Percentiles rank a stretch among this genome's conserved stretches.
Evolutionary conservation across 2,888 invertebrate species (phyloP).

Genomic region (Cepaea hortensis): DNA sequence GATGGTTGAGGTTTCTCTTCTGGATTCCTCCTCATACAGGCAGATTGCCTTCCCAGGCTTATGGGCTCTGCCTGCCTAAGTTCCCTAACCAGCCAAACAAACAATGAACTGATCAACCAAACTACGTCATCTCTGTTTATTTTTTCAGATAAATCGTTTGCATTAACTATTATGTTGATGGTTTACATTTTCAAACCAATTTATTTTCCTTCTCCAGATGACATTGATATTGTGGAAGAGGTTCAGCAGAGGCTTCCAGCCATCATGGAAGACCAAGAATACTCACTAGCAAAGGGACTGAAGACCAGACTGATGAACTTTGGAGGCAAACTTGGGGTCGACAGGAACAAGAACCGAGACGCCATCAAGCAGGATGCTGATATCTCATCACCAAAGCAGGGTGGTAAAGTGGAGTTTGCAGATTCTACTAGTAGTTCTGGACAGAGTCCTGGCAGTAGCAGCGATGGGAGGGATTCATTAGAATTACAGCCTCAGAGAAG

Average conservation of each 20-base stretch:
- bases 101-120: too few species aligned
- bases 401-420: background rate
- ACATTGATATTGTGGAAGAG: slow-evolving; percentile 47
- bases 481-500: slow-evolving; percentile 27
- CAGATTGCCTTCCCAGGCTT: too few species aligned
- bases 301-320: slow-evolving; percentile 39
- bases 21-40: too few species aligned
- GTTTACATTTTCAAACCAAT: background rate
- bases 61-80: too few species aligned
- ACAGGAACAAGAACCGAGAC: slow-evolving; percentile 31
- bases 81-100: too few species aligned
- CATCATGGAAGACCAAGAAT: slow-evolving; percentile 49
- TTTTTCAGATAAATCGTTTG: too few species aligned
- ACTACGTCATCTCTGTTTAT: too few species aligned
- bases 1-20: too few species aligned
- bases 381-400: background rate
- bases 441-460: background rate
- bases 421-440: slow-evolving; percentile 5
- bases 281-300: slow-evolving; percentile 41
- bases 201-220: slow-evolving; percentile 15
- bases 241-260: slow-evolving; percentile 42
- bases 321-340: slow-evolving; percentile 27
- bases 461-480: slow-evolving; percentile 22
- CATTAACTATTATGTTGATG: too few species aligned
- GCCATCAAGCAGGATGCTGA: slow-evolving; percentile 14